phyloP scores from a whole-genome alignment of 2,113 vertebrate species.

The Malaclemys terrapin region DNA sequence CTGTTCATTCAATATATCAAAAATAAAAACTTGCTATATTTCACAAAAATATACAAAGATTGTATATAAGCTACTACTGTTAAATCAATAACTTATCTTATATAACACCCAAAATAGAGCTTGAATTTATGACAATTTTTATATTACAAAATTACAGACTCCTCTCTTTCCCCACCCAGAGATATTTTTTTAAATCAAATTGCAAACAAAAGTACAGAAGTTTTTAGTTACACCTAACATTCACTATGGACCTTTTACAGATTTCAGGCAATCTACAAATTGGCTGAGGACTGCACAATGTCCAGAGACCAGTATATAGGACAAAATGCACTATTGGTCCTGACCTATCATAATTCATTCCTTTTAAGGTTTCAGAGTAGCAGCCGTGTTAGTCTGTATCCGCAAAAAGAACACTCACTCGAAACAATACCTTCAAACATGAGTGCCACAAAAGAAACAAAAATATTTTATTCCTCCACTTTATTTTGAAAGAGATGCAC shows the following conservation, averaged over 20 bases:
- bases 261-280: rapidly evolving
- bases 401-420: no score
- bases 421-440: not conserved
- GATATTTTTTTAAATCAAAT: not conserved
- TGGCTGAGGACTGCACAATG: not conserved
- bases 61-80: no score
- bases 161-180: not conserved
- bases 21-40: not conserved
- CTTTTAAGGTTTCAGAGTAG: not conserved
- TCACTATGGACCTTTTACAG: not conserved
- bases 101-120: not conserved
- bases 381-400: no score
- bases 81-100: no score
- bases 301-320: not conserved
- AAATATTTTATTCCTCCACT: not conserved
- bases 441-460: not conserved
- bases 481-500: not conserved
- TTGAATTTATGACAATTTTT: not conserved
- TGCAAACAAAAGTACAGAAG: not conserved
- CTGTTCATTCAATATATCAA: not conserved
- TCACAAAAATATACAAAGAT: no score
- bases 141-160: not conserved
- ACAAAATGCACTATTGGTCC: not conserved
- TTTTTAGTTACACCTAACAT: not conserved
- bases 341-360: not conserved